Evolutionary conservation across 2,888 invertebrate species (phyloP).

Genomic region (Tenodera sinensis): DNA sequence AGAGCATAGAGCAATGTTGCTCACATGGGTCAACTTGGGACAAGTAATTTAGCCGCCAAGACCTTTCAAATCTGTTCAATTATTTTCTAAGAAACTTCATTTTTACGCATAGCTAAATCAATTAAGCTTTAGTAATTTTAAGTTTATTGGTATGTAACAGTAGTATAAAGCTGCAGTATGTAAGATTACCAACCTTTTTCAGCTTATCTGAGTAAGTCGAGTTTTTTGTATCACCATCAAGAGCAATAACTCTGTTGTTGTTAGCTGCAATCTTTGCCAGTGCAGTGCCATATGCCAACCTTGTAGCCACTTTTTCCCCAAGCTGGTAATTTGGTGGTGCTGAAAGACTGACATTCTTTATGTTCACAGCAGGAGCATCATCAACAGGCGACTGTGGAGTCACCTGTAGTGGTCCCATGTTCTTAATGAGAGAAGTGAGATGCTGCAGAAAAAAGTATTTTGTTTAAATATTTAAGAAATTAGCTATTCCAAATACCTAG

Average conservation of each 20-base stretch:
- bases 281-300: slow-evolving; percentile 92
- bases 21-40: too few species aligned
- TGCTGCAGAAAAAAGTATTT: slow-evolving; percentile 46
- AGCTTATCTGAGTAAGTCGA: slow-evolving; percentile 95
- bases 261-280: slow-evolving; percentile 77
- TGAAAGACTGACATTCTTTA: slow-evolving; percentile 67
- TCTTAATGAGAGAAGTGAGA: slow-evolving; percentile 63
- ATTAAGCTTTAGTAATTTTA: neutral
- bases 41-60: too few species aligned
- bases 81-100: too few species aligned
- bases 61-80: too few species aligned
- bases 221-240: slow-evolving; percentile 98
- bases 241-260: slow-evolving; percentile 76
- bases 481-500: too few species aligned
- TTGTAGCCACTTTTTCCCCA: slow-evolving; percentile 78
- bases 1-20: too few species aligned
- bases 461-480: too few species aligned
- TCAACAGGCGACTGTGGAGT: slow-evolving; percentile 62
- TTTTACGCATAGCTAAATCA: too few species aligned
- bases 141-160: neutral
- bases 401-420: slow-evolving; percentile 59
- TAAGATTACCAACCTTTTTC: slow-evolving; percentile 53
- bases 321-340: slow-evolving; percentile 78
- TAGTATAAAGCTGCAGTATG: neutral
- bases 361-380: slow-evolving; percentile 70